Base-by-base conservation (phyloP, 2,797 vertebrate species). In the Parauchenoglanis punctatus region DNA sequence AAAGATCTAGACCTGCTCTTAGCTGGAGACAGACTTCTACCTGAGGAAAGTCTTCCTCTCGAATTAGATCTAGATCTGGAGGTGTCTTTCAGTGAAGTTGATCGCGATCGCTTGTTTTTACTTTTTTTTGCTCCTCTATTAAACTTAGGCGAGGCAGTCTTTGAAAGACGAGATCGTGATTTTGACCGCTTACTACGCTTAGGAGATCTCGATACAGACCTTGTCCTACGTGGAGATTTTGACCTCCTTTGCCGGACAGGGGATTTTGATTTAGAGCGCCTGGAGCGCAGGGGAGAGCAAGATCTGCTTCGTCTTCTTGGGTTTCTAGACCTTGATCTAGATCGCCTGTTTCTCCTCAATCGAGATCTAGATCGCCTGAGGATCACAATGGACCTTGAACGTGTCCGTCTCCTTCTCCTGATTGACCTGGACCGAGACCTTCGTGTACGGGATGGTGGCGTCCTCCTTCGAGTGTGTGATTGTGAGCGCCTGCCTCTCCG, bases 31-130 rank as follows among this genome's bases (percentile, higher is more conserved):
- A 88, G 91, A 84, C 92, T 94, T 61, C 91, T 92, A 68, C 88
- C 83, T 63, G 89, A 90, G 83, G 94, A 95, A 2, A n/a, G 85
- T 8, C 82, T 90, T 72, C 92, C 93, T 85, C 93, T 94, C 67
- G 96, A 96, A 87, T 73, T 90, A 75, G 96, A 96, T 88, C 93
- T 94, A 75, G 95, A 95, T 72, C 90, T 92, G 25, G 94, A 95
- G 68, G 91, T 94, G 11, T 93, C 93, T 90, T 90, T 94, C 76
- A 87, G 93, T 77, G 94, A 83, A 52, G 85, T 67, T 18, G 92
- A 91, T 87, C 89, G 88, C 73, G 91, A 91, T 7, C 83, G 73
- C 83, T 82, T 87, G 88, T 72, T 90, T 93, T 85, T 88, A 89
- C 20, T 93, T 93, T 85, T 94, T 93, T 92, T 92, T 93, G 94